These are phyloP conservation scores for Dasypogon diadema DNA, from an alignment of 2,888 invertebrate genomes.

Conservation along the genomic window DNA sequence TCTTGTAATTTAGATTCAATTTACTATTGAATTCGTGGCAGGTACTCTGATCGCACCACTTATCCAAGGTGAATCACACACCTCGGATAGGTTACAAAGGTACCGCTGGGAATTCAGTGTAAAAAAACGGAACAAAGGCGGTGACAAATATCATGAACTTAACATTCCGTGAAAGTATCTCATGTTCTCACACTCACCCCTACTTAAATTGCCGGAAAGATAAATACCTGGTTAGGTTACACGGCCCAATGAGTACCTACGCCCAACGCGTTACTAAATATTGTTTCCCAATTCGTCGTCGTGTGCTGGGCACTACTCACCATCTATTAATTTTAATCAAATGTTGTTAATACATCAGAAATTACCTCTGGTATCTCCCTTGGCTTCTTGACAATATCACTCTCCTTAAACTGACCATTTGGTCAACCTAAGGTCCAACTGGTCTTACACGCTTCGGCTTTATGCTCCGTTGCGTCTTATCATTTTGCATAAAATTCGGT, in stretches of 20 bases:
- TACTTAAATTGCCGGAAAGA: constrained; percentile 25
- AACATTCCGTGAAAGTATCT: constrained; percentile 40
- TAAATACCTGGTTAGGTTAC: constrained; percentile 31
- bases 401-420: constrained; percentile 22
- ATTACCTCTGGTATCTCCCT: background rate
- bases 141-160: constrained; percentile 34
- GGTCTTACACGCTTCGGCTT: constrained; percentile 19
- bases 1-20: constrained; percentile 17
- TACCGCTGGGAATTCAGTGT: constrained; percentile 10
- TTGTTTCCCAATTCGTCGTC: background rate
- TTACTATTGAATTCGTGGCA: background rate
- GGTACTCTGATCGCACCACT: background rate
- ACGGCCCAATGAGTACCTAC: constrained; percentile 23
- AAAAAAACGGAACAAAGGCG: constrained; percentile 40
- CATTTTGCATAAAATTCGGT: constrained; percentile 40
- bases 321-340: background rate
- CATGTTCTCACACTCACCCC: constrained; percentile 36
- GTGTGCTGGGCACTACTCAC: background rate
- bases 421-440: constrained; percentile 8
- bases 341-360: too few species aligned
- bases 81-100: constrained; percentile 24
- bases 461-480: constrained; percentile 30
- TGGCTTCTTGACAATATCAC: background rate
- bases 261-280: background rate
- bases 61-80: constrained; percentile 20